Conservation (phyloP, 1,140 invertebrate species). For the Drosophila jambulina region DNA sequence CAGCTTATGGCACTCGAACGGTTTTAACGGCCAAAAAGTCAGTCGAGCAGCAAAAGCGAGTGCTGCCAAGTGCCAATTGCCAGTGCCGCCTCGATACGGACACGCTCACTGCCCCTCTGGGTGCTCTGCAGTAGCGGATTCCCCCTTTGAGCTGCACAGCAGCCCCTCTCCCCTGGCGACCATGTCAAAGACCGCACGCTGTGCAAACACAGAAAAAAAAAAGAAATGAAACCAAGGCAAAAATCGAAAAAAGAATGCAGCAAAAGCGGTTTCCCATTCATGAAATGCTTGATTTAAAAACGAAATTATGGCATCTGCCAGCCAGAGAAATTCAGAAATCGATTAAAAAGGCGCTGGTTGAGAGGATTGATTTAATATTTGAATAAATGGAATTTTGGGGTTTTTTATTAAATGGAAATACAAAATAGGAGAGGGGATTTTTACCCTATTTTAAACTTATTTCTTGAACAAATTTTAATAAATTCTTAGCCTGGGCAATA, state of each 20-base stretch:
- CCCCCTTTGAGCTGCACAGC: not conserved
- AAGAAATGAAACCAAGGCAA: not conserved
- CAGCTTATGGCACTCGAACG: constrained; percentile 80
- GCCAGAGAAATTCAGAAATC: constrained; percentile 14
- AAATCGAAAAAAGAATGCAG: constrained; percentile 8
- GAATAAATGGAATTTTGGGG: not conserved
- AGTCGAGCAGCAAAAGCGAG: constrained; percentile 57
- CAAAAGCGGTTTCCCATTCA: constrained; percentile 23
- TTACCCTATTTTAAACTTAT: not conserved
- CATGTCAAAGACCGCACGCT: constrained; percentile 58
- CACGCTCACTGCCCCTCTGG: constrained; percentile 13
- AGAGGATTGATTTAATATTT: constrained; percentile 12
- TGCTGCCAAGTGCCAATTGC: constrained; percentile 63
- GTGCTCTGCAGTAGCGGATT: not conserved
- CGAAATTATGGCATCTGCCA: constrained; percentile 41
- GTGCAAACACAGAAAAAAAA: constrained; percentile 40
- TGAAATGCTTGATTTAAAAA: constrained; percentile 50
- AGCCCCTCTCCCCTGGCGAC: not conserved
- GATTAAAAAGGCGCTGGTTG: not conserved
- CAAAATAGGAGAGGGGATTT: not conserved
- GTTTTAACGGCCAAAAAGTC: constrained; percentile 79
- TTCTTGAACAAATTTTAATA: not conserved
- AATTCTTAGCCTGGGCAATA: not conserved
- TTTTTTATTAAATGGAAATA: not conserved
- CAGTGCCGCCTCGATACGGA: constrained; percentile 16